Base-by-base conservation (phyloP, 2,797 vertebrate genomes). In the Chloroceryle amazona region DNA sequence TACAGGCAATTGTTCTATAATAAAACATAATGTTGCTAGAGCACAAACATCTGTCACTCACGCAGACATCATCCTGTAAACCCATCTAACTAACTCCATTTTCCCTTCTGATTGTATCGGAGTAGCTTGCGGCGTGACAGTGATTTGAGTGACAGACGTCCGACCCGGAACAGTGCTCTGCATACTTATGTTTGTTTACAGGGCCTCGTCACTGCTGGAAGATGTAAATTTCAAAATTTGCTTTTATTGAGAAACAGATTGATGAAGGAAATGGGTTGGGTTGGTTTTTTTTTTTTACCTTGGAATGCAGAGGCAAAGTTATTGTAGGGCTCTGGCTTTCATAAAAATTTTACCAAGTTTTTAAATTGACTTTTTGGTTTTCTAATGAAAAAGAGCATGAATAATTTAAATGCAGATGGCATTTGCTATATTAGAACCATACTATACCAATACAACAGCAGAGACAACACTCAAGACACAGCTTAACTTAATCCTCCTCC, bases 321-420 rank as follows among this genome's bases (percentile, higher is more conserved):
- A 96, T 93, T 96, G 81, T 87, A 67, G 80, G 42, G 62, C 46
- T 97, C 68, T 35, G 37, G 60, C 79, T 97, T 98, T 98, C 97
- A 97, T 98, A 96, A 98, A 98, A 98, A 75, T 97, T 96, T 98
- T 96, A 97, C 95, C 87, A 94, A 95, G 87, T 94, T 98, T 98
- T 97, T 91, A 96, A 97, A 96, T 96, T 95, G 86, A 94, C 95
- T 95, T 97, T 96, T 97, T 95, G 78, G 55, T 95, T 98, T 97
- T 95, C 71, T 95, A 98, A 98, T 97, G 96, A 97, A 97, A 98
- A 96, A 95, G 51, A 73, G 2, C 23, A 92, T 97, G 87, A 97
- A 98, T 98, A 97, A 98, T 98, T 98, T 96, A 98, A 96, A 94
- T 70, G 31, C 44, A 81, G 86, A 72, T 71, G 0, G 7, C 39